phyloP scores from a whole-genome alignment of 2,888 invertebrate genomes.

The Fragum whitleyi region DNA sequence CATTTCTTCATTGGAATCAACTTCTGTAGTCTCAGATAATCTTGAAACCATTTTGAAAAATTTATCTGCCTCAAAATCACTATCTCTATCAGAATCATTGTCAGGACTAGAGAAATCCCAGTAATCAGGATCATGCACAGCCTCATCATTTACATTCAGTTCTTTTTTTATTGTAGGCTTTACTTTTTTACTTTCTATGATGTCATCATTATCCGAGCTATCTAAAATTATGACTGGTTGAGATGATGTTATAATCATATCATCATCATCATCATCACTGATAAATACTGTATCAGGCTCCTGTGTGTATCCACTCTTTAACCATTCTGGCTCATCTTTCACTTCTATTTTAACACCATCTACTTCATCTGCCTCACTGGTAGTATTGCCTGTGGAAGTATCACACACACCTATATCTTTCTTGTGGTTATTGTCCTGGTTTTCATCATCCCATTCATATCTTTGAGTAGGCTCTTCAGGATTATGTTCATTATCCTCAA shows the following conservation, averaged over 20 bases:
- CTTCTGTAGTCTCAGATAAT: neutral
- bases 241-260: constrained; percentile 34
- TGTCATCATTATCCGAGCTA: constrained; percentile 22
- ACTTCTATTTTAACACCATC: constrained; percentile 11
- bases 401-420: constrained; percentile 9
- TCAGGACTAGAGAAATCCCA: constrained; percentile 4
- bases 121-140: constrained; percentile 9
- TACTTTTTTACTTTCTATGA: neutral
- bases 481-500: constrained; percentile 47
- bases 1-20: constrained; percentile 3
- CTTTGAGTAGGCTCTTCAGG: neutral
- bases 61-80: constrained; percentile 54
- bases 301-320: constrained; percentile 56
- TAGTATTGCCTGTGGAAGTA: neutral
- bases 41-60: constrained; percentile 26
- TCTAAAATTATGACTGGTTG: constrained; percentile 42
- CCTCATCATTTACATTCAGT: neutral
- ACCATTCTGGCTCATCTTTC: constrained; percentile 56
- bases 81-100: constrained; percentile 34
- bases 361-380: neutral
- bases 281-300: constrained; percentile 59
- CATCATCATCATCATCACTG: constrained; percentile 59
- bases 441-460: neutral
- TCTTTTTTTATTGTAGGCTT: constrained; percentile 12
- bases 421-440: constrained; percentile 18